Base-by-base conservation (phyloP, 2,797 vertebrate genomes). In the Labeo calbasu region DNA sequence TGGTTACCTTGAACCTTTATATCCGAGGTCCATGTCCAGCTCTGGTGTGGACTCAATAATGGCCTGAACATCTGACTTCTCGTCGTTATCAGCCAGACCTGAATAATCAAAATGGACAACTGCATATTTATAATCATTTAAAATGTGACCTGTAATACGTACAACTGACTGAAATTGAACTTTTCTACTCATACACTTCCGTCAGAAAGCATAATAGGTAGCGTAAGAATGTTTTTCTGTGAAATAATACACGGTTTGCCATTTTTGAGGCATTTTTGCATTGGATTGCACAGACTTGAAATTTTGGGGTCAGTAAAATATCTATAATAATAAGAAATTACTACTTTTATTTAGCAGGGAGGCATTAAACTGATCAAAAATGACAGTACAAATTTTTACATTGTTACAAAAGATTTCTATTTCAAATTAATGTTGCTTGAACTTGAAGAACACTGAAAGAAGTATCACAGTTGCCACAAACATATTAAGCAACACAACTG, bases 1-100 rank as follows among this genome's bases (percentile, higher is more conserved):
- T 11, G 25, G 23, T 53, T 91, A 99, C 98, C 98, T 99, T 89
- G 96, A 95, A 66, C 96, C 94, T 89, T 97, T 98, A 92, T 95
- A 97, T 79, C 96, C 96, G 85, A 97, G 94, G 88, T 98, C 96
- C 97, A 99, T 98, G 92, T 98, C 97, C 94, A 99, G 77, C 91
- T 99, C 98, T 10, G 98, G 98, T 14, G 98, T 99, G 79, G 98
- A 99, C 84, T 99, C 97, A n/a, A 99, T 99, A 90, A 99, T 99
- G 86, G 97, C 97, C 90, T 98, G 97, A 89, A 99, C 96, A 85
- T 99, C 98, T 15, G 97, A 96, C 91, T 95, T 98, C 87, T 98
- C 96, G 82, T 98, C 96, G 81, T 96, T 97, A 92, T 98, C 97
- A 91, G 93, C 94, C 89, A 95, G 92, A 89, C 96, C 98, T 99